Evolutionary conservation across 1,140 invertebrate genomes (phyloP).

Genomic region (Euura saliciscinereae): DNA sequence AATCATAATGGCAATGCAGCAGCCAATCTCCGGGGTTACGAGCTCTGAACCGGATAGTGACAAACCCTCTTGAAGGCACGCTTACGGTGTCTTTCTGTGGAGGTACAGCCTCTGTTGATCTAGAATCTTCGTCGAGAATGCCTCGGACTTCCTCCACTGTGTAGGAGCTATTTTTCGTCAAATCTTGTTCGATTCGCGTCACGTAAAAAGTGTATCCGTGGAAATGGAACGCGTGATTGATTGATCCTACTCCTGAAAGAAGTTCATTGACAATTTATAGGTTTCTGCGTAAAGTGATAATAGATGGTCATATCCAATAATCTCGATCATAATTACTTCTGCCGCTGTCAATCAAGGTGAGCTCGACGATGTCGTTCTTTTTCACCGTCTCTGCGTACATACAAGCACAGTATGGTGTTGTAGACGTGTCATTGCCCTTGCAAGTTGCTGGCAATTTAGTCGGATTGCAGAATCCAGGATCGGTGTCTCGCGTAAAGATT

Average conservation of each 20-base stretch:
- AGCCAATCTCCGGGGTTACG: slow-evolving; percentile 61
- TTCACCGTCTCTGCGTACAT: not conserved
- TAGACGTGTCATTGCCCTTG: slow-evolving; percentile 41
- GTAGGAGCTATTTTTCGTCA: too few species aligned
- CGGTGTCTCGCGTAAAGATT: slow-evolving; percentile 58
- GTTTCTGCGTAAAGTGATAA: too few species aligned
- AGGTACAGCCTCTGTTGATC: too few species aligned
- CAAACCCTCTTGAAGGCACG: slow-evolving; percentile 64
- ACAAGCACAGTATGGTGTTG: not conserved
- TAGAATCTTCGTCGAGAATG: too few species aligned
- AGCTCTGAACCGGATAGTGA: slow-evolving; percentile 59
- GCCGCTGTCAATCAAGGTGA: slow-evolving; percentile 50
- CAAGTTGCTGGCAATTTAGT: slow-evolving; percentile 42
- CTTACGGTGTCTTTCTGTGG: slow-evolving; percentile 1
- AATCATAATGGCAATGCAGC: not conserved
- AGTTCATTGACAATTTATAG: too few species aligned
- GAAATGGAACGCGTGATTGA: too few species aligned
- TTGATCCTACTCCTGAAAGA: too few species aligned
- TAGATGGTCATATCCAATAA: too few species aligned
- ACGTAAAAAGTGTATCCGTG: too few species aligned
- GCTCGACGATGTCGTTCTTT: not conserved
- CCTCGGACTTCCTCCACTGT: too few species aligned
- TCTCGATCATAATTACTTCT: too few species aligned
- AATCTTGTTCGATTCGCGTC: too few species aligned
- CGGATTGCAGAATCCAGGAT: slow-evolving; percentile 55